Conservation (phyloP, 1,140 invertebrate species). For the Pseudoatta argentina region DNA sequence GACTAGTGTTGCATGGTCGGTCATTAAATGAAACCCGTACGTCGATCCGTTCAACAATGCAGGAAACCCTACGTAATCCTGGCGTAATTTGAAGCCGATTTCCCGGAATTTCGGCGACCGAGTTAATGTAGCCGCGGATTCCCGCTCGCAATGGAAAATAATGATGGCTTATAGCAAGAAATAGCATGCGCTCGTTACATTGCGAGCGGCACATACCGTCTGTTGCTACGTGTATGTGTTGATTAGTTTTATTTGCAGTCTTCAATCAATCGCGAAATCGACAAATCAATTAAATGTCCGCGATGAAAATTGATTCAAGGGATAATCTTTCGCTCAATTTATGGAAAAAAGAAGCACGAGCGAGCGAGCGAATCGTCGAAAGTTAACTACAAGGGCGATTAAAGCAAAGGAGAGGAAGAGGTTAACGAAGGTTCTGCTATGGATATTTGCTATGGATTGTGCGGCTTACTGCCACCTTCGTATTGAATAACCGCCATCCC, state of each 20-base stretch:
- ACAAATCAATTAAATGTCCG: not conserved
- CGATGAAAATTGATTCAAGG: slow-evolving; percentile 60
- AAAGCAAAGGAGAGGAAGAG: slow-evolving; percentile 4
- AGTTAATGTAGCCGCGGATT: slow-evolving; percentile 44
- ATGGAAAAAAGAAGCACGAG: not conserved
- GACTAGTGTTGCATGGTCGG: slow-evolving; percentile 16
- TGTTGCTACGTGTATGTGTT: not conserved
- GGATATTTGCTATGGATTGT: not conserved
- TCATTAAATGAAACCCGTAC: slow-evolving; percentile 65
- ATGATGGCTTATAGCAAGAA: slow-evolving; percentile 1
- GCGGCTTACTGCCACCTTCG: slow-evolving; percentile 13
- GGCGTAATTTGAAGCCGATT: slow-evolving; percentile 30
- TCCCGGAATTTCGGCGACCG: slow-evolving; percentile 46
- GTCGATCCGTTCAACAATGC: slow-evolving; percentile 62
- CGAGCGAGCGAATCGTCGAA: not conserved
- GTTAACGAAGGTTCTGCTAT: not conserved
- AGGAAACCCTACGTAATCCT: slow-evolving; percentile 57
- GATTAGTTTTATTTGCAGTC: slow-evolving; percentile 22
- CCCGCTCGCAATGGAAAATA: slow-evolving; percentile 18
- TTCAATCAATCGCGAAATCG: not conserved
- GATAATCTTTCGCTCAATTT: slow-evolving; percentile 46
- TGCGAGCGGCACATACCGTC: slow-evolving; percentile 3
- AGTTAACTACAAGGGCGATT: slow-evolving; percentile 25
- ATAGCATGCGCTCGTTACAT: slow-evolving; percentile 17
- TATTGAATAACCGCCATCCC: slow-evolving; percentile 22